Conservation (phyloP, 2,797 vertebrate species). For the Streptopelia turtur region DNA sequence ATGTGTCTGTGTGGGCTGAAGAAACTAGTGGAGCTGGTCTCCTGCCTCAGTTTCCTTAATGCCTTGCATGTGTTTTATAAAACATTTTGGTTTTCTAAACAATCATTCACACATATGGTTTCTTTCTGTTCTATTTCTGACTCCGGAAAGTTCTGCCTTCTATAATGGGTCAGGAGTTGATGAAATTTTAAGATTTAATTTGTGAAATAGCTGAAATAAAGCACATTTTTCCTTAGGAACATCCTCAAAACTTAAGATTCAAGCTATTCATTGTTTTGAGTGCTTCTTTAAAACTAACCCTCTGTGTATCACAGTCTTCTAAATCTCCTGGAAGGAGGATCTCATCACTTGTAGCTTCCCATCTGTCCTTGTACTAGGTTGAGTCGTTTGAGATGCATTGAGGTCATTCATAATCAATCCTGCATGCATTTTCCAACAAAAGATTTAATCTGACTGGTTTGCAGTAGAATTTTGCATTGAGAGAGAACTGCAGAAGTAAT, state of each 20-base stretch:
- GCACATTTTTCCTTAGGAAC: neutral
- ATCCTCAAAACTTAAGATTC: neutral
- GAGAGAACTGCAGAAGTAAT: neutral
- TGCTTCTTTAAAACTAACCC: neutral
- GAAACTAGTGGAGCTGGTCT: neutral
- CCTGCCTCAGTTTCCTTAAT: neutral
- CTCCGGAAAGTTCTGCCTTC: neutral
- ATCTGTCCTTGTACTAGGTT: neutral
- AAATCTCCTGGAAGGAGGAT: neutral
- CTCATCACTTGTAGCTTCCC: neutral
- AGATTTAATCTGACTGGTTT: neutral
- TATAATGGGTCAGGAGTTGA: neutral
- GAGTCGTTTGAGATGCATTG: neutral
- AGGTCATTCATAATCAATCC: neutral
- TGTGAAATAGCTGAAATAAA: neutral
- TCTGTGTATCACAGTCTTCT: neutral
- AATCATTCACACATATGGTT: neutral
- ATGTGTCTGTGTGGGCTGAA: neutral
- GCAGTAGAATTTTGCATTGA: neutral
- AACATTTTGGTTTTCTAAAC: neutral
- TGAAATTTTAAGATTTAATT: neutral
- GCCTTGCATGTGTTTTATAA: neutral
- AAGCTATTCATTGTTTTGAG: neutral
- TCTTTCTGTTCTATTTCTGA: neutral
- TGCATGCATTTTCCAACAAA: conserved; percentile 6